Base-by-base conservation (phyloP, 1,140 invertebrate species). In the Conus ventricosus region DNA sequence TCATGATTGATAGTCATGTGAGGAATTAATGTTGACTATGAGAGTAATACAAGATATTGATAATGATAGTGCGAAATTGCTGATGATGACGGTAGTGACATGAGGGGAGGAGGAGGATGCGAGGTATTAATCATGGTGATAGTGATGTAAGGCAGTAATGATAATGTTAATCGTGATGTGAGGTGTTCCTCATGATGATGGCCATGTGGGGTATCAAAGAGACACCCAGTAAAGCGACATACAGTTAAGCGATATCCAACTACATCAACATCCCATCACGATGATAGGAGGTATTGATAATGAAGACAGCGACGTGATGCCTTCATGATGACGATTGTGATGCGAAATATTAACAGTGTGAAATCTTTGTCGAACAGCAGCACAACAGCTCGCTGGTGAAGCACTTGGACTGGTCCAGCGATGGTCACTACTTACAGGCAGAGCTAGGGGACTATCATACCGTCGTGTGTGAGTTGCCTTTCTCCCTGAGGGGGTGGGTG, bases 31-130 rank as follows among this genome's bases (percentile, higher is more conserved):
- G 39, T 39, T 1, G 39, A 39, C 39, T 39, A 39, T 39, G 39
- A 39, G 39, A 39, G 39, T 39, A 39, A 39, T 39, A 39, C 39
- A 39, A 39, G 81, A 83, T 83, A 27, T n/a, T n/a, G n/a, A 83
- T 83, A n/a, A 83, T 83, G 81, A 83, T 83, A n/a, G n/a, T 83
- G 81, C n/a, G 3, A 13, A 80, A 27, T 25, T 53, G 51, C 15
- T 83, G 81, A 10, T 83, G 81, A 83, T 83, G 81, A 83, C 39
- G 81, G 1, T 51, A 57, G 55, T 83, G 81, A 83, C 27, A 10
- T n/a, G 81, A 83, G 8, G 81, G 55, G 81, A 83, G 5, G 81
- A 83, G 5, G 39, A 39, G 5, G 81, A 83, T 83, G 39, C 39
- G 39, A 39, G 55, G 39, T 83, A n/a, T 27, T 83, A n/a, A 83